phyloP scores from a whole-genome alignment of 2,113 vertebrate species.

The Erythrocercus mccallii region DNA sequence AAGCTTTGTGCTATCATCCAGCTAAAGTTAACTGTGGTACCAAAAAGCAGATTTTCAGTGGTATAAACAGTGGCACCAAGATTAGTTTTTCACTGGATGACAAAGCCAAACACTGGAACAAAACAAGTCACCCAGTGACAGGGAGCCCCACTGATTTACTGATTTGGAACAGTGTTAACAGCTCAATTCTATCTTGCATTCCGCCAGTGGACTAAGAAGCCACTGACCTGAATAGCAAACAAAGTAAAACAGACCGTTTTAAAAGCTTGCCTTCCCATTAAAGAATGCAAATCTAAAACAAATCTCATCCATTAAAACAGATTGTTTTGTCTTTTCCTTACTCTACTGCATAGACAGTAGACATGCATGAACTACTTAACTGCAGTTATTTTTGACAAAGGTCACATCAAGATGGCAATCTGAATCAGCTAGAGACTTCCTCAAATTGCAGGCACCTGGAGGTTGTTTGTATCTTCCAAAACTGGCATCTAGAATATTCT shows the following conservation, averaged over 20 bases:
- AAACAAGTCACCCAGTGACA: neutral
- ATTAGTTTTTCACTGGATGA: neutral
- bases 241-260: neutral
- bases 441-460: conserved; percentile 19
- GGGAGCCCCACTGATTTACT: neutral
- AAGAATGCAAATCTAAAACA: neutral
- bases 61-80: neutral
- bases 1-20: neutral
- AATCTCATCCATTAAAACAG: neutral
- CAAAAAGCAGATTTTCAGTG: neutral
- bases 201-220: neutral
- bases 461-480: neutral
- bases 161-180: neutral
- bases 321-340: neutral
- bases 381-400: conserved; percentile 34
- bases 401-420: conserved; percentile 5
- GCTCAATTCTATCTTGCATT: neutral
- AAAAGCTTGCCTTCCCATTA: neutral
- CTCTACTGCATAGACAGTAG: neutral
- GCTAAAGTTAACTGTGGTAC: neutral
- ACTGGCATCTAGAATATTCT: conserved; percentile 20
- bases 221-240: neutral
- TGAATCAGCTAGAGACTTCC: neutral
- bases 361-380: neutral
- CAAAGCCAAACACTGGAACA: rapidly evolving